A percentile compares a stretch with the other conserved stretches of the same genome.
These are phyloP conservation scores for Parasteatoda lunata DNA, from an alignment of 2,888 invertebrate species.

Conservation along the genomic window DNA sequence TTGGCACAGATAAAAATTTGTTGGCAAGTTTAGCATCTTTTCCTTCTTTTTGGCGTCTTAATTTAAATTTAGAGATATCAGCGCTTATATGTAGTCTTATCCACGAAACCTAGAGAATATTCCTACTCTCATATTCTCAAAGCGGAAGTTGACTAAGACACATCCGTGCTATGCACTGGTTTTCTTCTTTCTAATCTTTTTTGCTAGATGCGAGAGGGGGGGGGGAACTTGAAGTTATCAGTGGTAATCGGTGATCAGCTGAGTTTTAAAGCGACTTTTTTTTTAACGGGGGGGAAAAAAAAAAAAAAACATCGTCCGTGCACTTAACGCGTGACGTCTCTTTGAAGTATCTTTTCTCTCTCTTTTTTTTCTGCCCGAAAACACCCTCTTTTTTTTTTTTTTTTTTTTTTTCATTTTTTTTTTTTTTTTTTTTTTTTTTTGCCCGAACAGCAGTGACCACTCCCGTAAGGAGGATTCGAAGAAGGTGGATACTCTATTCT, in stretches of 20 bases:
- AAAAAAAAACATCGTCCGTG: slow-evolving; percentile 44
- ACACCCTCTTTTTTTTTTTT: not conserved
- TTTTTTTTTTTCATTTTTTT: not conserved
- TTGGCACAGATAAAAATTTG: too few relatives aligned
- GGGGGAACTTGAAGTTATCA: not conserved
- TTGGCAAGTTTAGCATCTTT: too few relatives aligned
- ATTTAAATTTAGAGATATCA: too few relatives aligned
- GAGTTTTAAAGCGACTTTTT: slow-evolving; percentile 3
- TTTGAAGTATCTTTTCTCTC: slow-evolving; percentile 32
- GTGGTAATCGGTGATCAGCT: slow-evolving; percentile 5
- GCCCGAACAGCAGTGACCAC: not conserved
- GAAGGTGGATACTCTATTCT: slow-evolving; percentile 14
- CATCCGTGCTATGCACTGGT: too few relatives aligned
- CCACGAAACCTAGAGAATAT: too few relatives aligned
- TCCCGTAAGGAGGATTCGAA: not conserved
- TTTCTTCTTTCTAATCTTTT: not conserved
- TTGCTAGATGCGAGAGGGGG: not conserved
- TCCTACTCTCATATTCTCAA: too few relatives aligned
- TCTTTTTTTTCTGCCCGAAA: not conserved
- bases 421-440: not conserved
- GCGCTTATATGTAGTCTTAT: too few relatives aligned
- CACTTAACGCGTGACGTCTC: slow-evolving; percentile 45
- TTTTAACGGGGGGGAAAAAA: slow-evolving; percentile 20
- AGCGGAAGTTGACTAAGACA: too few relatives aligned
- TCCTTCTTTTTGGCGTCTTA: too few relatives aligned